phyloP scores from a whole-genome alignment of 30 jellyfish, hydroid and myxozoan genomes.

The Turritopsis dohrnii region DNA sequence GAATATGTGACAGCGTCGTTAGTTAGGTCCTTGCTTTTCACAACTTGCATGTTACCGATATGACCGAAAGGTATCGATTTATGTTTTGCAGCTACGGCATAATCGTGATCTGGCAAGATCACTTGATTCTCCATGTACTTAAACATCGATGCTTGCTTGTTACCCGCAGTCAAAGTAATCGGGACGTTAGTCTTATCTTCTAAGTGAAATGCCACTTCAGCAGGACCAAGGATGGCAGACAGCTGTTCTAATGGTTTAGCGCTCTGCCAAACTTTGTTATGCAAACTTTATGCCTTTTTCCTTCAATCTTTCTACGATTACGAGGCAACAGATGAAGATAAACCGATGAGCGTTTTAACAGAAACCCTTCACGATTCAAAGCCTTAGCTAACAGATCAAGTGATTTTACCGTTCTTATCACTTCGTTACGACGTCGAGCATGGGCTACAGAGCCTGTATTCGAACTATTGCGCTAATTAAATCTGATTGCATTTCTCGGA shows the following conservation, averaged over 20 bases:
- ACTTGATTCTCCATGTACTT: constrained; percentile 51
- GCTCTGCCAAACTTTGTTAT: no score
- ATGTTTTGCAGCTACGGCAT: constrained; percentile 47
- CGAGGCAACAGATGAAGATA: constrained; percentile 41
- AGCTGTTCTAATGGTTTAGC: constrained; percentile 37
- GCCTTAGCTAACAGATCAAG: constrained; percentile 49
- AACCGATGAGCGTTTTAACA: constrained; percentile 48
- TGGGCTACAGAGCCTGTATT: constrained; percentile 52
- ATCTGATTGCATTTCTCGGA: constrained; percentile 43
- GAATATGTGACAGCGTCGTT: constrained; percentile 51
- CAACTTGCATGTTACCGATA: constrained; percentile 51
- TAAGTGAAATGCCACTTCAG: constrained; percentile 21
- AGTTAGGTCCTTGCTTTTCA: constrained; percentile 47
- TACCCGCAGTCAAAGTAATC: constrained; percentile 52
- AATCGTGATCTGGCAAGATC: constrained; percentile 22
- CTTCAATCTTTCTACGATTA: constrained; percentile 49
- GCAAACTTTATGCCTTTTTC: constrained; percentile 52
- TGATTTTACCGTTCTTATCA: constrained; percentile 44
- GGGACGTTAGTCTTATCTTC: constrained; percentile 55
- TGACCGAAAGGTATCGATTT: constrained; percentile 11
- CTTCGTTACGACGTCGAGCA: constrained; percentile 42
- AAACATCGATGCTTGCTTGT: constrained; percentile 46
- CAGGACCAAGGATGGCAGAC: constrained; percentile 29
- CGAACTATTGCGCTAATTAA: constrained; percentile 50
- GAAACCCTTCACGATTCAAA: constrained; percentile 55